These are phyloP conservation scores for Planococcus citri DNA, from an alignment of 1,140 invertebrate genomes.

Conservation along the genomic window DNA sequence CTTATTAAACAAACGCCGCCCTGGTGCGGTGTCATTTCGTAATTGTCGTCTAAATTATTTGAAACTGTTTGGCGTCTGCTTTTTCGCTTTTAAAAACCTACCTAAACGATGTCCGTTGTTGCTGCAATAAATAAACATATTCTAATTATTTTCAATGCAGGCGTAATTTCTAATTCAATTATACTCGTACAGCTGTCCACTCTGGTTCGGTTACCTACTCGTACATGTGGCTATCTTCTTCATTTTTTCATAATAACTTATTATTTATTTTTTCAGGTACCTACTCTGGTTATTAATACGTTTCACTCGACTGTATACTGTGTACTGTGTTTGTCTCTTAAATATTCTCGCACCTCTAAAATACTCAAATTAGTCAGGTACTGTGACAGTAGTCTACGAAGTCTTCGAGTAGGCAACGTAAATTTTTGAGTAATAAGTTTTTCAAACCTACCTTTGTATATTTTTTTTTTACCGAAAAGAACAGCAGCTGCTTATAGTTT, in stretches of 20 bases:
- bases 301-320: background rate
- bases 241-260: background rate
- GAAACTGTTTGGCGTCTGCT: no score
- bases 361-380: no score
- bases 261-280: background rate
- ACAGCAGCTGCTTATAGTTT: background rate
- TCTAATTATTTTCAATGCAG: constrained; percentile 2
- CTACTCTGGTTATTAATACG: constrained; percentile 4
- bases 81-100: no score
- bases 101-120: background rate
- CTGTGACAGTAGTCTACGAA: background rate
- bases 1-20: no score
- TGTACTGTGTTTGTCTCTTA: no score
- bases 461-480: no score
- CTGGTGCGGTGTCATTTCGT: no score
- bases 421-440: background rate
- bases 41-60: constrained; percentile 4
- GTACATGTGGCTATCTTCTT: no score
- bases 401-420: background rate
- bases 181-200: background rate
- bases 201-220: no score
- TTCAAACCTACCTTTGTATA: no score
- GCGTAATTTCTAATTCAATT: constrained; percentile 3
- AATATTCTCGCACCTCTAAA: no score
- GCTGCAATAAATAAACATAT: constrained; percentile 3